These are phyloP conservation scores for Proisotoma minuta DNA, from an alignment of 2,888 invertebrate genomes.

Conservation along the genomic window DNA sequence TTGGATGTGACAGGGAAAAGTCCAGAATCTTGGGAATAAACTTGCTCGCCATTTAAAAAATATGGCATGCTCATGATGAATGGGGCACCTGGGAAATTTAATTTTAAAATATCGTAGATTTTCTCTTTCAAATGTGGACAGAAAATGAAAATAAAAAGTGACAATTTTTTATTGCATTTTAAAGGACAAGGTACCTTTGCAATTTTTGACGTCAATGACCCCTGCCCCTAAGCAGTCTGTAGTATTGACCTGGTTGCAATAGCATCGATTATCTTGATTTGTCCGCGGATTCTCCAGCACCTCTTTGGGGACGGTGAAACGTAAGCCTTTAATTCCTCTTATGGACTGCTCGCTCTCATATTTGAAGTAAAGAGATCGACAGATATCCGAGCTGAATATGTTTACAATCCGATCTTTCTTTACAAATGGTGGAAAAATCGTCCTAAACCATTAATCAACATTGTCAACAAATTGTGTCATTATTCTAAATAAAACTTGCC, in stretches of 20 bases:
- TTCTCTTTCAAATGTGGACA: too few relatives aligned
- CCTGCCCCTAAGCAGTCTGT: slow-evolving; percentile 12
- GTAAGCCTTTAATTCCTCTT: slow-evolving; percentile 10
- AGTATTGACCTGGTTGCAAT: slow-evolving; percentile 4
- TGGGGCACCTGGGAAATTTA: slow-evolving; percentile 9
- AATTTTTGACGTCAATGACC: slow-evolving; percentile 14
- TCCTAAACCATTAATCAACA: too few relatives aligned
- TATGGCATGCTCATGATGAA: slow-evolving; percentile 20
- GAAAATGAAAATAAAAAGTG: too few relatives aligned
- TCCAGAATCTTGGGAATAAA: background rate
- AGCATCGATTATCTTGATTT: slow-evolving; percentile 17
- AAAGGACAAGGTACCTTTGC: background rate
- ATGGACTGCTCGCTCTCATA: slow-evolving; percentile 14
- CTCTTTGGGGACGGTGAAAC: slow-evolving; percentile 12
- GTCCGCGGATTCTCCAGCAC: background rate
- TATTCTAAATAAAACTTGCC: too few relatives aligned
- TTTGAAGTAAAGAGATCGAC: slow-evolving; percentile 6
- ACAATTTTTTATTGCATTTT: background rate
- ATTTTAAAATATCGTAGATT: background rate
- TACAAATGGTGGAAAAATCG: slow-evolving; percentile 18
- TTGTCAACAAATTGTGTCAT: too few relatives aligned
- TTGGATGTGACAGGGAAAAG: background rate
- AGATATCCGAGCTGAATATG: slow-evolving; percentile 22
- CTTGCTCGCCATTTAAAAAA: slow-evolving; percentile 17
- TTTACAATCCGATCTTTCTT: slow-evolving; percentile 1